Percentiles rank a stretch among this genome's conserved stretches.
Evolutionary conservation across 2,888 invertebrate species (phyloP).

Genomic region (Thecocarcelia acutangulata): DNA sequence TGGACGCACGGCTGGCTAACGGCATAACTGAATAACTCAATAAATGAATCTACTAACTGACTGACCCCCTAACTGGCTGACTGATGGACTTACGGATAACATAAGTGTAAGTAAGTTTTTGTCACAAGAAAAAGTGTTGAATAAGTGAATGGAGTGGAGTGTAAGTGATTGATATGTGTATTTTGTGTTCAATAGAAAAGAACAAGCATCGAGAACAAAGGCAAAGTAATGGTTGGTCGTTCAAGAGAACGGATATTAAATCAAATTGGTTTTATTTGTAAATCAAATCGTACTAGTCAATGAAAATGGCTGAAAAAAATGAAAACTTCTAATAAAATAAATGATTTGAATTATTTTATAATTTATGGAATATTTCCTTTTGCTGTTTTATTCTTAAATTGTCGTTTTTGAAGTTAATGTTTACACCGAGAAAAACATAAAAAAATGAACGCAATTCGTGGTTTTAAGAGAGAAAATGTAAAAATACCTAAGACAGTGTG

Average conservation of each 20-base stretch:
- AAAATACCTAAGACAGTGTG: no score
- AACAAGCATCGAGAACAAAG: slow-evolving; percentile 3
- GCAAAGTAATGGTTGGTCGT: slow-evolving; percentile 28
- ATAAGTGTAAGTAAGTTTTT: neutral
- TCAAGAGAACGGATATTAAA: slow-evolving; percentile 28
- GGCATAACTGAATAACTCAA: slow-evolving; percentile 32
- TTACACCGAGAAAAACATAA: no score
- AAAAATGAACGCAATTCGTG: no score
- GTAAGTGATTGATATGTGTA: slow-evolving; percentile 64
- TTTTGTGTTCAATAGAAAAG: slow-evolving; percentile 22
- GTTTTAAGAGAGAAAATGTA: no score
- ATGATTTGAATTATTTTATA: slow-evolving; percentile 46
- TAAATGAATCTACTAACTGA: slow-evolving; percentile 24
- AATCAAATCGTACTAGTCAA: slow-evolving; percentile 22
- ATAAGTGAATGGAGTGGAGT: slow-evolving; percentile 49
- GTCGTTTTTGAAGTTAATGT: no score
- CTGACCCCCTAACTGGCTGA: slow-evolving; percentile 23
- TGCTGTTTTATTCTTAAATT: neutral
- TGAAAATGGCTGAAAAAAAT: neutral
- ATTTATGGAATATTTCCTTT: slow-evolving; percentile 2
- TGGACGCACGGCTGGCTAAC: slow-evolving; percentile 26
- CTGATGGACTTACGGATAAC: slow-evolving; percentile 33
- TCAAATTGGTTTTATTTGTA: slow-evolving; percentile 53
- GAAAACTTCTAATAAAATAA: slow-evolving; percentile 31
- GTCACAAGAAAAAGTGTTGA: slow-evolving; percentile 52